These are phyloP conservation scores for Climacteris rufus DNA, from an alignment of 2,113 vertebrate genomes.

Conservation along the genomic window DNA sequence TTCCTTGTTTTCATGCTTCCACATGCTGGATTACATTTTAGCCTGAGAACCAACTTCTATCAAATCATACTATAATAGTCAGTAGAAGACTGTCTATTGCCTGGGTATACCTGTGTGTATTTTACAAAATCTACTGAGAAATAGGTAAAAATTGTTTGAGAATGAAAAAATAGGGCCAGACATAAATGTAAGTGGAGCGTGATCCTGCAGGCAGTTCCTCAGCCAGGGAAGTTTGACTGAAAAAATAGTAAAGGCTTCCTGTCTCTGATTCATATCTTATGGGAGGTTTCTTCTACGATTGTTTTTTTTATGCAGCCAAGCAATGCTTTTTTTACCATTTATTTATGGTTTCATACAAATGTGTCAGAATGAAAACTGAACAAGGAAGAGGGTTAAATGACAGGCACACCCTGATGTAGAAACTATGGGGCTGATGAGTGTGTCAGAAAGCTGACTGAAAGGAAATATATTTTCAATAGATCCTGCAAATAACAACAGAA, in stretches of 20 bases:
- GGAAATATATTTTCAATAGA: background rate
- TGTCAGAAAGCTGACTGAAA: slow-evolving; percentile 33
- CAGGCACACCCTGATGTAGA: background rate
- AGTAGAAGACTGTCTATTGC: background rate
- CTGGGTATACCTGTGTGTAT: background rate
- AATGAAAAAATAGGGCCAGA: slow-evolving; percentile 4
- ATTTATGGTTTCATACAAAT: slow-evolving; percentile 60
- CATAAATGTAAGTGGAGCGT: slow-evolving; percentile 13
- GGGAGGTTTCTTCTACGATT: slow-evolving; percentile 56
- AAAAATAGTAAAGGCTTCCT: background rate
- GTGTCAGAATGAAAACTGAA: slow-evolving; percentile 61
- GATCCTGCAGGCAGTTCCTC: background rate
- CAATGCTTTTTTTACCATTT: slow-evolving; percentile 41
- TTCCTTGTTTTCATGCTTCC: background rate
- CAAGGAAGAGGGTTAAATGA: slow-evolving; percentile 64
- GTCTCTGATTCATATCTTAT: slow-evolving; percentile 51
- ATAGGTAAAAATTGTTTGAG: slow-evolving; percentile 9
- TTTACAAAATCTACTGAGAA: slow-evolving; percentile 34
- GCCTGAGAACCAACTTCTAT: slow-evolving; percentile 12
- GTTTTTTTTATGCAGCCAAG: slow-evolving; percentile 43
- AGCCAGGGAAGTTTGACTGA: background rate
- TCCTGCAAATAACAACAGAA: background rate
- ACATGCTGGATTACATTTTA: slow-evolving; percentile 34
- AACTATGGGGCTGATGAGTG: slow-evolving; percentile 15
- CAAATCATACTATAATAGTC: background rate